phyloP scores from a whole-genome alignment of 2,113 vertebrate species.

The Lethenteron camtschaticum region DNA sequence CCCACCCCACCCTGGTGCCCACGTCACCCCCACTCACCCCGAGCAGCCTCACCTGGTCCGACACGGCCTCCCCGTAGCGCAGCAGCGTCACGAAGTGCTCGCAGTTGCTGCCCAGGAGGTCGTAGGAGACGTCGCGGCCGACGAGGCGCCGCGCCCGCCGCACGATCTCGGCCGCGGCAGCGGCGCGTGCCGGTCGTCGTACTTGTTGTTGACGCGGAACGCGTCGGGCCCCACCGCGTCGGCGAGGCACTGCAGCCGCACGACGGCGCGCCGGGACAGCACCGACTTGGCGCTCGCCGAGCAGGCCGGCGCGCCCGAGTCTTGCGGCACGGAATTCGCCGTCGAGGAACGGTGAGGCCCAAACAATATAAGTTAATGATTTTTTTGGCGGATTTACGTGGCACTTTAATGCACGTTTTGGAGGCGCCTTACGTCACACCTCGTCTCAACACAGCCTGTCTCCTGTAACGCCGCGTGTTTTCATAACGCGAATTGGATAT shows the following conservation, averaged over 20 bases:
- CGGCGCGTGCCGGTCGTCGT: constrained; percentile 34
- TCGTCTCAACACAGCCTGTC: too few species aligned
- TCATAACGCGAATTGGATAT: too few species aligned
- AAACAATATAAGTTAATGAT: too few species aligned
- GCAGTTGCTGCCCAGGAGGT: constrained; percentile 58
- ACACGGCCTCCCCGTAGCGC: constrained; percentile 50
- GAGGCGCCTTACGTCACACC: too few species aligned
- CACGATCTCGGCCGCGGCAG: constrained; percentile 40
- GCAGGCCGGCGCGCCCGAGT: constrained; percentile 28
- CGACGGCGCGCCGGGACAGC: constrained; percentile 53
- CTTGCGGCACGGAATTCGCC: constrained; percentile 16
- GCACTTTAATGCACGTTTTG: too few species aligned
- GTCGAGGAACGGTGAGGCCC: too few species aligned
- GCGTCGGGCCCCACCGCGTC: constrained; percentile 43
- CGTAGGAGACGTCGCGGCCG: constrained; percentile 48
- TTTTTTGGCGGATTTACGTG: too few species aligned
- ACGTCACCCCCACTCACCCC: too few species aligned
- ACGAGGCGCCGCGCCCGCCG: constrained; percentile 33
- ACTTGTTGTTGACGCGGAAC: constrained; percentile 70
- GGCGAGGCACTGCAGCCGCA: constrained; percentile 67
- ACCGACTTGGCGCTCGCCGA: constrained; percentile 48
- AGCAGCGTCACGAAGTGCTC: constrained; percentile 76
- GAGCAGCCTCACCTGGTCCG: constrained; percentile 39
- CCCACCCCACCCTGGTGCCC: too few species aligned
- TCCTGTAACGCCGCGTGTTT: too few species aligned